Evolutionary conservation across 2,888 invertebrate genomes (phyloP), one percentile per base, ranked within the genome.

Genomic region (Limnephilus marmoratus): DNA sequence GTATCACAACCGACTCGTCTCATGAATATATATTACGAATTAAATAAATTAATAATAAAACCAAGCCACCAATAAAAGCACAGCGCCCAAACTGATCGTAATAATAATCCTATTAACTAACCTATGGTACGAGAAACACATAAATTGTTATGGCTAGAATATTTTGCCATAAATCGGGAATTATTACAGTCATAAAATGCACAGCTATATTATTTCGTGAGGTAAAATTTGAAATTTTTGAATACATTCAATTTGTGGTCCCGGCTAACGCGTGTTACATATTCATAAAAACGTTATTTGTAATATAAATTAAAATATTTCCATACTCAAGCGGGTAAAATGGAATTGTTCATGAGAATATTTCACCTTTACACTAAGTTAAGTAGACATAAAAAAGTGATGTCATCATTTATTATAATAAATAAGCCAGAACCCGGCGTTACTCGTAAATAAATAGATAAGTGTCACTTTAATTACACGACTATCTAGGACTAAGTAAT

Each of bases 1-100:
- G 37, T 80, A 89, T 89, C 37, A 87, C 34, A 53, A 49, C 13
- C 37, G 87, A 68, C 31, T 87, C 87, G 34, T 87, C 53, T 68
- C 87, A 68, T 87, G 87, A 87, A 87, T 87, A 87, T 53, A 87
- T 53, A 87, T 87, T 29, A 53, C 31, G 34, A 87, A 87, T 53
- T 87, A 87, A 87, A 87, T 53, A 53, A 87, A 53, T 87, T 68
- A 31, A 86, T 85, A 24, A 41, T 49, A 86, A 87, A 87, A 53
- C 29, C 87, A 53, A 18, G 87, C 87, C 87, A 87, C 68, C 68
- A 53, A 29, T 31, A 53, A 68, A 87, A 68, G 68, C 82, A 34
- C 82, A 82, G 68, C 34, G 82, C 31, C 82, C 34, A 34, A 34
- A 82, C 68, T 68, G 24, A 68, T 68, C 68, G 82, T 82, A 34